Evolutionary conservation across 1,140 invertebrate species (phyloP), one percentile per base, ranked within the genome.

Genomic region (Hyles euphorbiae): DNA sequence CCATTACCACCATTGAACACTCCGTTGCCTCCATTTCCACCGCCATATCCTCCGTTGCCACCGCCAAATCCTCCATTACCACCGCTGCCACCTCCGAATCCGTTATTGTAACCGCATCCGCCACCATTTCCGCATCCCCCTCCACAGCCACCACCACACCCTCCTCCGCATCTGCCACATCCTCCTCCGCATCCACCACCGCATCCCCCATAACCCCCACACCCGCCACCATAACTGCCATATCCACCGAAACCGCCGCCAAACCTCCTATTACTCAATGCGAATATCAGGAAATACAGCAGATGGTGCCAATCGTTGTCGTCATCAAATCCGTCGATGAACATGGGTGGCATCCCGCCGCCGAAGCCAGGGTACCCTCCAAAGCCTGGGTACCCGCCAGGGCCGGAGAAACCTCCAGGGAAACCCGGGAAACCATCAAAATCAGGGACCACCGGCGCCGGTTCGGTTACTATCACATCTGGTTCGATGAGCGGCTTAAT

Each of bases 261-360:
- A 51, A 52, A 51, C 5, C 63, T 53, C 45, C 56, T 67, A 22
- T 75, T 74, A 8, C 54, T 70, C 48, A 80, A 44, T 3, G 77
- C 71, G 36, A 76, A 74, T 36, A 84, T 60, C 7, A 83, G 59
- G 36, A 72, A 74, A 53, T 74, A 81, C 6, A 83, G 61, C 34
- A 84, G 49, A 61, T 69, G 50, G 7, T 68, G 61, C 54, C 63
- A 74, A 44, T 77, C 65, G 12, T 71, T 61, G 52, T 70, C 65
- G 47, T 77, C 69, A n/a, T 76, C 67, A 32, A 60, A 55, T 43
- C 36, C 33, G 2, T 69, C 52, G 2, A 71, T 22, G 7, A 78
- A 72, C 3, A 70, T 70, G 0, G 67, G 66, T 36, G 74, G 71
- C 60, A 71, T 64, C 33, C 55, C 45, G 44, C 45, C 45, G 33